Evolutionary conservation across 1,140 invertebrate genomes (phyloP).

Genomic region (Nasonia longicornis): DNA sequence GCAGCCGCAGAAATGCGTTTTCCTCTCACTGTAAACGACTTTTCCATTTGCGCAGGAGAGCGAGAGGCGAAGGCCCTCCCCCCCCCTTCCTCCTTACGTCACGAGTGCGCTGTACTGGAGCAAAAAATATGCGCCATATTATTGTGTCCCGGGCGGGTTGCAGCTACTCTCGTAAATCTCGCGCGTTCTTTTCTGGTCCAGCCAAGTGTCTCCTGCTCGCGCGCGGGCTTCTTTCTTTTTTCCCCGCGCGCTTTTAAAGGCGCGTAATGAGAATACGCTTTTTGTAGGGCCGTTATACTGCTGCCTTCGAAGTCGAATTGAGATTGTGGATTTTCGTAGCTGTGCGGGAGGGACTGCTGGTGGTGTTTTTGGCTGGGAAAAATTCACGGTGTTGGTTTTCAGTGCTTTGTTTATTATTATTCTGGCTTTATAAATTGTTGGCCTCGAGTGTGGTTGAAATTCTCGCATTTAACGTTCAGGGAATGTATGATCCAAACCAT

Average conservation of each 20-base stretch:
- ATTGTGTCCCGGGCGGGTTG: background rate
- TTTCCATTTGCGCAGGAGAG: slow-evolving; percentile 19
- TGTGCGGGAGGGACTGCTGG: too few species aligned
- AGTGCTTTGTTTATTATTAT: too few species aligned
- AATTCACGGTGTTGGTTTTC: too few species aligned
- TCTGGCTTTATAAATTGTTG: too few species aligned
- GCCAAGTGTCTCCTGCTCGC: background rate
- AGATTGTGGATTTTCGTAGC: background rate
- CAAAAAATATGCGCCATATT: background rate
- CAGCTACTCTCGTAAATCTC: slow-evolving; percentile 9
- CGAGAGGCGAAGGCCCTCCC: background rate
- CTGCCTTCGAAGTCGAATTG: background rate
- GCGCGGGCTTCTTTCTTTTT: background rate
- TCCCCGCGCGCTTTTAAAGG: background rate
- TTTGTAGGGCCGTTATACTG: background rate
- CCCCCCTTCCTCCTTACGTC: background rate
- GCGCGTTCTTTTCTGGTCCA: background rate
- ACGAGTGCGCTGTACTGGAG: background rate
- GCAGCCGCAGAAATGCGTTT: background rate
- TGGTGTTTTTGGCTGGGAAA: too few species aligned
- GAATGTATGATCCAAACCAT: too few species aligned
- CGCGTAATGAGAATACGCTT: background rate
- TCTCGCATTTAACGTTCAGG: too few species aligned
- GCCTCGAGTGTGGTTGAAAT: too few species aligned
- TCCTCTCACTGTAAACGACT: slow-evolving; percentile 12